Percentiles rank a stretch among this genome's conserved stretches.
Evolutionary conservation across 2,797 vertebrate genomes (phyloP).

Genomic region (Acropternis orthonyx): DNA sequence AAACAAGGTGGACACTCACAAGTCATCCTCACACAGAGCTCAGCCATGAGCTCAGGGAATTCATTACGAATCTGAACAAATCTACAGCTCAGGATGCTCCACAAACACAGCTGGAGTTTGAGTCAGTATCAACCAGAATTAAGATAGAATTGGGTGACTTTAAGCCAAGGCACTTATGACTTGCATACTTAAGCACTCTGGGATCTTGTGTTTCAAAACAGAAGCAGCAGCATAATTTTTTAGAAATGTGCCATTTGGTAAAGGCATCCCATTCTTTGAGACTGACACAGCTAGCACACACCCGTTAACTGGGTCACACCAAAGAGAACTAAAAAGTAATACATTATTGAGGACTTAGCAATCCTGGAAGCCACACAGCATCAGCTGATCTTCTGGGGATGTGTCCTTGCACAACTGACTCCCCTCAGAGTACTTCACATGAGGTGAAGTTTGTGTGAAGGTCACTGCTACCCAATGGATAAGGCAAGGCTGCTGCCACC

Average conservation of each 20-base stretch:
- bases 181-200: not conserved
- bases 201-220: not conserved
- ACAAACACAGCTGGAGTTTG: not conserved
- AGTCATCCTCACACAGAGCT: not conserved
- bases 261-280: not conserved
- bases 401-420: not conserved
- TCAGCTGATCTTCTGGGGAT: not conserved
- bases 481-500: not conserved
- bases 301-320: not conserved
- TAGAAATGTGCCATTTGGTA: not conserved
- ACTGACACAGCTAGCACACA: not conserved
- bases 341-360: not conserved
- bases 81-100: not conserved
- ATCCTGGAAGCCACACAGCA: not conserved
- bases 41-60: not conserved
- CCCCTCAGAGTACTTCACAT: not conserved
- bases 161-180: not conserved
- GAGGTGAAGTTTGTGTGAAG: not conserved
- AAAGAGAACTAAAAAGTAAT: fast-evolving
- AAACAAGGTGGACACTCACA: not conserved
- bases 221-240: not conserved
- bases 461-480: not conserved
- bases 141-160: not conserved
- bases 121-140: not conserved
- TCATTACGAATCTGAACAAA: not conserved